Percentiles rank a stretch among this genome's conserved stretches.
Conservation (phyloP, 2,113 vertebrate genomes). For the Connochaetes taurinus region DNA sequence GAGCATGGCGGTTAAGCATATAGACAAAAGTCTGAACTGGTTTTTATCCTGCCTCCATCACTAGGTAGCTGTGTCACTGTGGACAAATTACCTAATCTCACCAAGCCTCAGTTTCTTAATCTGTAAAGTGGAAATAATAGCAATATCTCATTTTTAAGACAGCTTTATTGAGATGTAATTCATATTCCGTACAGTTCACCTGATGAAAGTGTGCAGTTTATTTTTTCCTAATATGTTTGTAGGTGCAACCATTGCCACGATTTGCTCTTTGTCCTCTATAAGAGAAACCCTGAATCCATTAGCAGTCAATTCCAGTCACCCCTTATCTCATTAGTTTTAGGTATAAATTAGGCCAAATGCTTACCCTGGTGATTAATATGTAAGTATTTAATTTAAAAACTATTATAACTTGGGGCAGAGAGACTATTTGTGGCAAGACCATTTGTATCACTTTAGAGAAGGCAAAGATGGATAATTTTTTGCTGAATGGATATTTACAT, state of each 20-base stretch:
- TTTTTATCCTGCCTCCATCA: neutral
- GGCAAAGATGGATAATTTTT: neutral
- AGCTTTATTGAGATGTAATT: neutral
- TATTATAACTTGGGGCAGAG: neutral
- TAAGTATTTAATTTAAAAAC: neutral
- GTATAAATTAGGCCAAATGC: neutral
- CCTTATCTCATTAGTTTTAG: neutral
- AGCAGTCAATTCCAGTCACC: neutral
- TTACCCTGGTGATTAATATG: neutral
- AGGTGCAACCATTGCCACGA: neutral
- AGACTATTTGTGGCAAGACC: neutral
- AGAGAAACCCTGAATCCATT: neutral
- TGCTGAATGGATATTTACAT: neutral
- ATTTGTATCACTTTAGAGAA: neutral
- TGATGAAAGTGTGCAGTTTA: neutral
- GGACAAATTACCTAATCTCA: neutral
- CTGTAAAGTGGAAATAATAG: neutral
- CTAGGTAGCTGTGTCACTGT: neutral
- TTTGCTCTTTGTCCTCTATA: neutral
- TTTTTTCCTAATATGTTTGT: neutral
- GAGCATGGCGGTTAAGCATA: neutral
- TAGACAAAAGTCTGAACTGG: neutral
- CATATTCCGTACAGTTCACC: neutral
- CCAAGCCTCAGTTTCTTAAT: neutral
- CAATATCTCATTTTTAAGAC: neutral